These are phyloP conservation scores for Scarus forsteni DNA, from an alignment of 2,797 vertebrate species.

Conservation along the genomic window DNA sequence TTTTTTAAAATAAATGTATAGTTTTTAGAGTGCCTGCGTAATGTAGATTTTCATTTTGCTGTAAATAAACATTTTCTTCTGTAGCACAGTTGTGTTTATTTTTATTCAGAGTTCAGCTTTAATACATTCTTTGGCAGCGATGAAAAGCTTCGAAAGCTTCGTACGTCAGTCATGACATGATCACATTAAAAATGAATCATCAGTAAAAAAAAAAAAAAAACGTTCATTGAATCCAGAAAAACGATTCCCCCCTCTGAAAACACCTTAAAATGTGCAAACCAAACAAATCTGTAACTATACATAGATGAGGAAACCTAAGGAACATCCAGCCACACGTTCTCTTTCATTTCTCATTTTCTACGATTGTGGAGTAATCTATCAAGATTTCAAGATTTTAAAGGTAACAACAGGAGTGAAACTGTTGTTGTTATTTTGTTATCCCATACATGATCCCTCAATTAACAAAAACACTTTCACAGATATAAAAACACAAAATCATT, in stretches of 20 bases:
- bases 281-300: not conserved
- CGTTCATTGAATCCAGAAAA: constrained; percentile 1
- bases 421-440: no score
- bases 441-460: constrained; percentile 13
- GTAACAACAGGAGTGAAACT: no score
- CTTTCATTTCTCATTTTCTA: no score
- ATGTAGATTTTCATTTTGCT: constrained; percentile 70
- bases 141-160: not conserved
- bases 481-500: constrained; percentile 11
- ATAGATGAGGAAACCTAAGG: not conserved
- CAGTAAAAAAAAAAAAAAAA: not conserved
- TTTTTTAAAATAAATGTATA: constrained; percentile 63
- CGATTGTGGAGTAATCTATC: no score
- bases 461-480: not conserved
- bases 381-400: no score
- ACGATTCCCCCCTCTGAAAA: not conserved
- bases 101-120: not conserved
- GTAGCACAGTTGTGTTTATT: constrained; percentile 8
- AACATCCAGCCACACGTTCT: no score
- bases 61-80: constrained; percentile 79
- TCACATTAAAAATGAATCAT: not conserved
- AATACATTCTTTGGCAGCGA: not conserved
- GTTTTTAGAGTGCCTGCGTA: constrained; percentile 61
- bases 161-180: not conserved
- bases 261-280: not conserved